Conservation (phyloP, 2,797 vertebrate genomes). For the Perdix hodgsoniae region DNA sequence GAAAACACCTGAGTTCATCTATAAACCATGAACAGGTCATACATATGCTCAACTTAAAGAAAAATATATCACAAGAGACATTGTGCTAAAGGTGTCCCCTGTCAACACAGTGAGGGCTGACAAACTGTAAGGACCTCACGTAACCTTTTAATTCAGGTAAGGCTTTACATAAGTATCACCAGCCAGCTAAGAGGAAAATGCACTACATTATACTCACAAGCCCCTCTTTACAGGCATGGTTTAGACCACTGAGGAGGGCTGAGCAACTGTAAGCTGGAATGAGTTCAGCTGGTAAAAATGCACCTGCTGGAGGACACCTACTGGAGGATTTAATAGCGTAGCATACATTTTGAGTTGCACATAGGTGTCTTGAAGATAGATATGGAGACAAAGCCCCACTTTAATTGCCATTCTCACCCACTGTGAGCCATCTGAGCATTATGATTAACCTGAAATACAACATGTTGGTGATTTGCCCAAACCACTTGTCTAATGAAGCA, state of each 20-base stretch:
- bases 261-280: neutral
- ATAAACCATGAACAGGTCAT: neutral
- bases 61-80: neutral
- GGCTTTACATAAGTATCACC: neutral
- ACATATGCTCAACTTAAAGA: neutral
- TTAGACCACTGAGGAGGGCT: neutral
- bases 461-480: rapidly evolving
- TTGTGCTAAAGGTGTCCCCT: neutral
- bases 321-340: neutral
- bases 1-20: neutral
- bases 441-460: neutral
- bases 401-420: neutral
- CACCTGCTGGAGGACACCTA: neutral
- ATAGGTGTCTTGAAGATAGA: neutral
- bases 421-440: rapidly evolving
- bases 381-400: neutral
- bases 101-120: neutral
- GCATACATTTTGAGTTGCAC: neutral
- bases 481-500: neutral
- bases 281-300: neutral
- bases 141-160: neutral
- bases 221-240: neutral
- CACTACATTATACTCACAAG: neutral
- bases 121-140: neutral
- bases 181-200: neutral